phyloP scores from a whole-genome alignment of 2,888 invertebrate genomes.

The Ametastegia equiseti region DNA sequence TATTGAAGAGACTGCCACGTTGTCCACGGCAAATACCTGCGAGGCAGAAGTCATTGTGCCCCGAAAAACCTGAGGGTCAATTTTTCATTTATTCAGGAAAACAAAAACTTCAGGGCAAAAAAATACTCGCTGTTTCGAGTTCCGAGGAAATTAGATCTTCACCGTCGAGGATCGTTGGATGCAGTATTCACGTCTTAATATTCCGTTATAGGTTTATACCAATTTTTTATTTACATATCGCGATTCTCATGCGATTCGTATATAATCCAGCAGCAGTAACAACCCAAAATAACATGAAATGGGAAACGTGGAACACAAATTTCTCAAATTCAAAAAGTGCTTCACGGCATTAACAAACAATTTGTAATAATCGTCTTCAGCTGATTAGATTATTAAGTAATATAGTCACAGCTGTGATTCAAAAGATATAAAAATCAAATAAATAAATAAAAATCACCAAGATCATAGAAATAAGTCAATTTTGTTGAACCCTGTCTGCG shows the following conservation, averaged over 20 bases:
- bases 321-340: too few species aligned
- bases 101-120: neutral
- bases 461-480: too few species aligned
- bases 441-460: too few species aligned
- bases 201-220: neutral
- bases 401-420: too few species aligned
- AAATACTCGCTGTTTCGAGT: neutral
- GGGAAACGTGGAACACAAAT: too few species aligned
- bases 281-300: too few species aligned
- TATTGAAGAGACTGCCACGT: conserved; percentile 69
- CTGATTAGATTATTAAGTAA: too few species aligned
- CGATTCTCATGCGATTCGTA: too few species aligned
- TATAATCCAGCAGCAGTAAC: neutral
- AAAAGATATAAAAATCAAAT: too few species aligned
- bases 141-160: conserved; percentile 7
- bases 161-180: neutral
- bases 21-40: conserved; percentile 73
- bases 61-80: conserved; percentile 68
- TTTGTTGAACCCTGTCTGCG: too few species aligned
- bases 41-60: conserved; percentile 74
- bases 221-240: neutral
- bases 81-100: conserved; percentile 32
- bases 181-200: conserved; percentile 31
- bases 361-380: too few species aligned
- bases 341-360: too few species aligned